These are phyloP conservation scores for Urocynchramus pylzowi DNA, from an alignment of 2,113 vertebrate species.

Conservation along the genomic window DNA sequence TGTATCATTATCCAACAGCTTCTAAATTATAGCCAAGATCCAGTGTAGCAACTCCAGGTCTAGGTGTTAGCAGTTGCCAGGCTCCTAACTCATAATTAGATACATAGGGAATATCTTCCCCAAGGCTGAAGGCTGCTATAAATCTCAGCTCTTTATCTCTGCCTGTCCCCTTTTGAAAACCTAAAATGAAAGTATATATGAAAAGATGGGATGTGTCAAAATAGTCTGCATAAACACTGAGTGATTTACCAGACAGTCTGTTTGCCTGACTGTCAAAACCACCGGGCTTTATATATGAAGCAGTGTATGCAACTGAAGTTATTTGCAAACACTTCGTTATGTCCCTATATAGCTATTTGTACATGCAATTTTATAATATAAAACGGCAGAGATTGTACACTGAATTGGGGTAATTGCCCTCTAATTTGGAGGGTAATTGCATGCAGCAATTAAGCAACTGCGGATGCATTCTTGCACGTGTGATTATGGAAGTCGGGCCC, in stretches of 20 bases:
- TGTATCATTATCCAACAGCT: conserved; percentile 44
- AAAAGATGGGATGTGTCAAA: conserved; percentile 67
- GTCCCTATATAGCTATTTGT: conserved; percentile 62
- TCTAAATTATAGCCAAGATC: conserved; percentile 53
- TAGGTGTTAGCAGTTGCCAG: conserved; percentile 37
- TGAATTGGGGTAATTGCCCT: conserved; percentile 67
- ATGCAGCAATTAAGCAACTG: conserved; percentile 65
- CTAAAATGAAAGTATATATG: conserved; percentile 46
- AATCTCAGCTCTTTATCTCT: conserved; percentile 49
- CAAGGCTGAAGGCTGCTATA: conserved; percentile 37
- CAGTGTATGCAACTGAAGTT: conserved; percentile 49
- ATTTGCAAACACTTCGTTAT: conserved; percentile 67
- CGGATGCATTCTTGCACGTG: conserved; percentile 57
- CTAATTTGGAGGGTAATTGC: conserved; percentile 69
- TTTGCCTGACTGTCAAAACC: conserved; percentile 66
- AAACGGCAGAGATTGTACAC: conserved; percentile 48
- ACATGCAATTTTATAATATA: conserved; percentile 52
- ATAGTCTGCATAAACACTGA: conserved; percentile 63
- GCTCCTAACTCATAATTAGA: conserved; percentile 47
- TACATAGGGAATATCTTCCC: conserved; percentile 41
- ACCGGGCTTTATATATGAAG: conserved; percentile 40
- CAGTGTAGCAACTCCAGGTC: neutral
- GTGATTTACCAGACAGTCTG: conserved; percentile 65
- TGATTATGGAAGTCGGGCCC: conserved; percentile 32
- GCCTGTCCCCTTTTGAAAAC: conserved; percentile 55